Base-by-base conservation (phyloP, 2,113 vertebrate genomes). In the Pachypanchax playfairii region DNA sequence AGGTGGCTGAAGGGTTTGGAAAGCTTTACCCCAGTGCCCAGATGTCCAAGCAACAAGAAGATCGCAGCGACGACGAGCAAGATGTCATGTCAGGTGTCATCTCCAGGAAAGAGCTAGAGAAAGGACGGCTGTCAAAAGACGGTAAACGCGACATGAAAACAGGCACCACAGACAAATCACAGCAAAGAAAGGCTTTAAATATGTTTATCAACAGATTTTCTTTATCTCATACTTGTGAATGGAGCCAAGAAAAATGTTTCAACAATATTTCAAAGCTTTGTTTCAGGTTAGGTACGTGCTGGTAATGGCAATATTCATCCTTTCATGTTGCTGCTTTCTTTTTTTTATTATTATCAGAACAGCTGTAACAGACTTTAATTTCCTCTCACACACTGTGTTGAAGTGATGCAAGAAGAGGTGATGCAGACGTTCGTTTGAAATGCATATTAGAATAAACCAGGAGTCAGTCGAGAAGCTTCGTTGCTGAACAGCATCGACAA, bases 91-190 rank as follows among this genome's bases (percentile, higher is more conserved):
- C 94, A 1, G 94, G 94, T 64, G 94, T 96, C 77, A 93, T 99
- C 88, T 96, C 97, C 69, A 93, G 94, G 82, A 95, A 90, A 79
- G 94, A 98, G 70, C 88, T 99, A 77, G 94, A 96, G 60, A 98
- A 92, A 72, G 93, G 94, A 63, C 91, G 94, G 31, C 87, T 98
- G 70, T 94, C 95, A 36, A 93, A 82, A 93, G 95, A 96, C 51
- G 97, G 97, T 98, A 92, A 89, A n/a, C 47, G 8, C 0, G 18
- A 28, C 3, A 17, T 10, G 4, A 29, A 49, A 18, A n/a, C 14
- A 6, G n/a, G n/a, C n/a, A n/a, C n/a, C n/a, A n/a, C n/a, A n/a
- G n/a, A n/a, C n/a, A n/a, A n/a, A n/a, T n/a, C n/a, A n/a, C n/a
- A n/a, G n/a, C n/a, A n/a, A n/a, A n/a, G n/a, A n/a, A n/a, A n/a